Conservation (phyloP, 2,797 vertebrate genomes). For the Pipistrellus kuhlii region DNA sequence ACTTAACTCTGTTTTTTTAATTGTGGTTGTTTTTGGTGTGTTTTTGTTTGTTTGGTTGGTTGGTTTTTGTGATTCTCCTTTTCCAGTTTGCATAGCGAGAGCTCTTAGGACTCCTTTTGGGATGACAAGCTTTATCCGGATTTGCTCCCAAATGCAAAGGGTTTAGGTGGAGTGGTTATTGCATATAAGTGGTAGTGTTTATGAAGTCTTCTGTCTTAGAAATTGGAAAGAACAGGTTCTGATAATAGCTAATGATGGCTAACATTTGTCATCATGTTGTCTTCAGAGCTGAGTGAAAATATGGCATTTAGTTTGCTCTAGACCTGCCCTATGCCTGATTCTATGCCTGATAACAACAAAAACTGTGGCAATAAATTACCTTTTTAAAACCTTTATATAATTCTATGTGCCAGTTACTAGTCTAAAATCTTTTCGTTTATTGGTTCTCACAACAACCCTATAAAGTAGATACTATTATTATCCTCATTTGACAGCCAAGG, state of each 20-base stretch:
- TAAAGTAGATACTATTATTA: neutral
- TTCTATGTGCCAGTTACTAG: slow-evolving; percentile 5
- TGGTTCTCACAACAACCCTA: neutral
- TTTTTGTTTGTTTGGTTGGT: too few relatives aligned
- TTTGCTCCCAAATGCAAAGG: neutral
- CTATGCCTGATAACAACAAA: neutral
- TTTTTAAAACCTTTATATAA: neutral
- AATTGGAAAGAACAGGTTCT: slow-evolving; percentile 5
- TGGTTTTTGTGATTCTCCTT: neutral
- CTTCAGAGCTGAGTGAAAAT: neutral
- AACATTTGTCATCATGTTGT: slow-evolving; percentile 36
- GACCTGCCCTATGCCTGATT: neutral
- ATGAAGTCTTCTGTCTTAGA: neutral
- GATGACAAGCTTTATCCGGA: slow-evolving; percentile 3
- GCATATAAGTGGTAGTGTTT: neutral
- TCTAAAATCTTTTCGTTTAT: slow-evolving; percentile 13
- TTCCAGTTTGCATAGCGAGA: slow-evolving; percentile 17
- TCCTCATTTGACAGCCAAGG: neutral
- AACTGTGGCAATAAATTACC: neutral
- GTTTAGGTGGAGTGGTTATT: slow-evolving; percentile 2
- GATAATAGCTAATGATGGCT: neutral
- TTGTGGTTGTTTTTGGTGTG: too few relatives aligned
- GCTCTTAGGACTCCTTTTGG: neutral
- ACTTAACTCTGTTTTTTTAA: slow-evolving; percentile 20
- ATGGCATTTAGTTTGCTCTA: neutral